These are phyloP conservation scores for Saccostrea echinata DNA, from an alignment of 1,140 invertebrate species.

Conservation along the genomic window DNA sequence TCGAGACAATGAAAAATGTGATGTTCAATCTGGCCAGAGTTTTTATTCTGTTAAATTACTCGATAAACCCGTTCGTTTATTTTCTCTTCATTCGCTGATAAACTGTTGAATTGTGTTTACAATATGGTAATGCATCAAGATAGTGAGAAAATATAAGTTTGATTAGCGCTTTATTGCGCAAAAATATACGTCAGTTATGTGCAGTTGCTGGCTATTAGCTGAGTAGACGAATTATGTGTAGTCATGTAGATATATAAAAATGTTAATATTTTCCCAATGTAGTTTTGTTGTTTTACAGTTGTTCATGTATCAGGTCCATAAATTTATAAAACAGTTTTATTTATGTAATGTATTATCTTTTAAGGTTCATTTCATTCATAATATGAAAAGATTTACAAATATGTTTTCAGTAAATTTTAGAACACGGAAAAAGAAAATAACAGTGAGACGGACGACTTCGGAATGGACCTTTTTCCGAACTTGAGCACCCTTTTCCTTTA, in stretches of 20 bases:
- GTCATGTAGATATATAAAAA: background rate
- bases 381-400: no score
- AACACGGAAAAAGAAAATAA: no score
- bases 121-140: background rate
- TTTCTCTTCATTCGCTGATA: conserved; percentile 18
- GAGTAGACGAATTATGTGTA: background rate
- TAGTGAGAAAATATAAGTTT: background rate
- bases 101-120: background rate
- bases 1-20: conserved; percentile 19
- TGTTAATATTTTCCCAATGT: background rate
- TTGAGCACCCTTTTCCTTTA: no score
- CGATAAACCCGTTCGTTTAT: conserved; percentile 12
- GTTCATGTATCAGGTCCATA: no score
- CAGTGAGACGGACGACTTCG: no score
- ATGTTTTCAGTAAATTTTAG: no score
- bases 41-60: conserved; percentile 28
- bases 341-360: no score
- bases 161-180: background rate
- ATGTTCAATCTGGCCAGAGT: background rate
- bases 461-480: no score
- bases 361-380: no score
- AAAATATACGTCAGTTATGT: background rate
- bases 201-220: background rate
- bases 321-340: no score
- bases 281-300: no score